A percentile compares a stretch with the other conserved stretches of the same genome.
Evolutionary conservation across 2,888 invertebrate species (phyloP).

Genomic region (Ypsolopha sequella): DNA sequence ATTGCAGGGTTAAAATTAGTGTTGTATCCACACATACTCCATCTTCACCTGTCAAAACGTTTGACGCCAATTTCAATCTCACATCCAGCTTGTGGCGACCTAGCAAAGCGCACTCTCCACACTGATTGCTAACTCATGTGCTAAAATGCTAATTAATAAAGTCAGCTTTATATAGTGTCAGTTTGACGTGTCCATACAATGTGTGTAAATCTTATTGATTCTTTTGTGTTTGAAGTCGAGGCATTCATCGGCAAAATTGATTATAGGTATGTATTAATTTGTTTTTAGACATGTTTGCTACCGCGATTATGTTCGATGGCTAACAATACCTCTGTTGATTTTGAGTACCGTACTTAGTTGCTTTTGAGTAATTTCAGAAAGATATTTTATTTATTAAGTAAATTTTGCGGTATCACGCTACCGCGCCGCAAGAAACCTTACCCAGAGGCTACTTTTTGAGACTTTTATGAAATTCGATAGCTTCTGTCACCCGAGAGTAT

Average conservation of each 20-base stretch:
- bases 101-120: not conserved
- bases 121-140: not conserved
- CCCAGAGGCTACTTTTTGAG: not conserved
- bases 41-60: constrained; percentile 25
- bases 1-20: constrained; percentile 2
- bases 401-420: not conserved
- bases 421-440: not conserved
- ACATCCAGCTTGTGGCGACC: not conserved
- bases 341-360: too few relatives aligned
- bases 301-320: too few relatives aligned
- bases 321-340: too few relatives aligned
- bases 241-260: too few relatives aligned
- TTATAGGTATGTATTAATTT: too few relatives aligned
- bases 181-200: not conserved
- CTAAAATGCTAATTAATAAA: not conserved
- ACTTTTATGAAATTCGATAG: not conserved
- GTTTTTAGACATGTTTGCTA: too few relatives aligned
- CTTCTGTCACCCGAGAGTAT: not conserved
- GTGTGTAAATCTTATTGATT: too few relatives aligned
- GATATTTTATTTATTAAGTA: too few relatives aligned
- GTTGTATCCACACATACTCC: constrained; percentile 7
- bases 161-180: not conserved
- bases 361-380: too few relatives aligned
- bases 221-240: too few relatives aligned
- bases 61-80: constrained; percentile 24